Evolutionary conservation across 53 echinoderm and acorn worm species (phyloP).

Genomic region (Crossaster papposus): DNA sequence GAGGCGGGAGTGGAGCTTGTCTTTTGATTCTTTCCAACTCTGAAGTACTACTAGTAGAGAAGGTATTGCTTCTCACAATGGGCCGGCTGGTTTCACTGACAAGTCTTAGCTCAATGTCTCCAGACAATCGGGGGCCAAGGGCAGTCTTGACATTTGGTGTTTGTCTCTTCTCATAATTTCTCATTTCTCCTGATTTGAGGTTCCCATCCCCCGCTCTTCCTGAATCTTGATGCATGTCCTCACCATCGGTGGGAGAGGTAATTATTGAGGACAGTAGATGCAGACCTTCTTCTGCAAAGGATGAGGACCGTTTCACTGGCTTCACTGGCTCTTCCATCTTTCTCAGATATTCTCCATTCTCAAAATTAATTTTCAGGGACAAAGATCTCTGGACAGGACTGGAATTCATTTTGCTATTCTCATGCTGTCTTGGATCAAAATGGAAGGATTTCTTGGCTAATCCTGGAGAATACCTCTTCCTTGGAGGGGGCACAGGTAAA

Average conservation of each 20-base stretch:
- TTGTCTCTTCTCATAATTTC: neutral
- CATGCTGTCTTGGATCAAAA: neutral
- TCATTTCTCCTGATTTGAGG: constrained; percentile 11
- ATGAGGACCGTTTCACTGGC: constrained; percentile 43
- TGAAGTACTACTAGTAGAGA: constrained; percentile 61
- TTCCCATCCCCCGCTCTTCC: neutral
- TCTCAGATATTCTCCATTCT: constrained; percentile 33
- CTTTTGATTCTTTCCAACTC: constrained; percentile 46
- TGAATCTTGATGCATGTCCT: neutral
- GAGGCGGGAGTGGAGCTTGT: constrained; percentile 76
- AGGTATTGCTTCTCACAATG: constrained; percentile 69
- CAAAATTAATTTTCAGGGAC: constrained; percentile 33
- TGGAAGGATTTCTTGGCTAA: constrained; percentile 42
- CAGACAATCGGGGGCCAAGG: constrained; percentile 37
- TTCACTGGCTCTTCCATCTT: constrained; percentile 25
- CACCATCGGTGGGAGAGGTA: neutral
- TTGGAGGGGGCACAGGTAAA: constrained; percentile 63
- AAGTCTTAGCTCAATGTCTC: constrained; percentile 26
- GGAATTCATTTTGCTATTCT: neutral
- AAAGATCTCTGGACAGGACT: constrained; percentile 22
- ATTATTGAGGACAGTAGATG: neutral
- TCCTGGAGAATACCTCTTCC: constrained; percentile 56
- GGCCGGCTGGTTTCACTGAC: constrained; percentile 18
- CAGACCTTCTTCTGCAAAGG: constrained; percentile 3
- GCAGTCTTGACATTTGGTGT: constrained; percentile 17